phyloP scores from a whole-genome alignment of 2,113 vertebrate species.

The Callopanchax toddi region DNA sequence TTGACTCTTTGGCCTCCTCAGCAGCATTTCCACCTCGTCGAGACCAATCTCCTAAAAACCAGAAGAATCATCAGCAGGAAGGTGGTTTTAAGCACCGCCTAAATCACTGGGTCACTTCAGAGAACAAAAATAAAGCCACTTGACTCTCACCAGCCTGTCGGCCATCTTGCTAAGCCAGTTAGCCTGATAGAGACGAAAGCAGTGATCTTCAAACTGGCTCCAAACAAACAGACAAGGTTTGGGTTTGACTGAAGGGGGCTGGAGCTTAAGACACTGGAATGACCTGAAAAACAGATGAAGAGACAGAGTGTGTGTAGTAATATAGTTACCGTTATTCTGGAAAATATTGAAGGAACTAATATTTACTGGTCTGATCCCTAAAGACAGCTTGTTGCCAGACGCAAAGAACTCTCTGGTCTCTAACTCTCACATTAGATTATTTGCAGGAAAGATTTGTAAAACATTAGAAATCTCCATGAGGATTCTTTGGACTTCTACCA shows the following conservation, averaged over 20 bases:
- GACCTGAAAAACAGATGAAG: constrained; percentile 75
- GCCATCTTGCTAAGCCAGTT: constrained; percentile 91
- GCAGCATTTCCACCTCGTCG: constrained; percentile 82
- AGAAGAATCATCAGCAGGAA: neutral
- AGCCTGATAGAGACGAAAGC: constrained; percentile 85
- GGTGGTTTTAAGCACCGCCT: neutral
- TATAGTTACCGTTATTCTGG: too few relatives aligned
- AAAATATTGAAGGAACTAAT: too few relatives aligned
- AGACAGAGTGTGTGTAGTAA: neutral
- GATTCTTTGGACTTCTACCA: neutral
- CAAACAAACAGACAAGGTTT: constrained; percentile 89
- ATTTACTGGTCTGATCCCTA: too few relatives aligned
- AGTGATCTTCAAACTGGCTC: constrained; percentile 91
- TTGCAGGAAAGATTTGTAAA: too few relatives aligned
- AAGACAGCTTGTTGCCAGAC: too few relatives aligned
- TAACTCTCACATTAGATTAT: too few relatives aligned
- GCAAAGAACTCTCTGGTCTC: too few relatives aligned
- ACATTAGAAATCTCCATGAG: neutral
- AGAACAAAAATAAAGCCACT: neutral
- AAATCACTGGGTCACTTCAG: neutral
- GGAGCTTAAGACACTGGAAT: constrained; percentile 83
- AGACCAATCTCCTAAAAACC: constrained; percentile 85
- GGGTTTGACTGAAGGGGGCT: constrained; percentile 66
- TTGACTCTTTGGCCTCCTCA: constrained; percentile 80
- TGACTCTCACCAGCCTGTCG: constrained; percentile 84